phyloP scores from a whole-genome alignment of 1,140 invertebrate species.

The Hermetia illucens region DNA sequence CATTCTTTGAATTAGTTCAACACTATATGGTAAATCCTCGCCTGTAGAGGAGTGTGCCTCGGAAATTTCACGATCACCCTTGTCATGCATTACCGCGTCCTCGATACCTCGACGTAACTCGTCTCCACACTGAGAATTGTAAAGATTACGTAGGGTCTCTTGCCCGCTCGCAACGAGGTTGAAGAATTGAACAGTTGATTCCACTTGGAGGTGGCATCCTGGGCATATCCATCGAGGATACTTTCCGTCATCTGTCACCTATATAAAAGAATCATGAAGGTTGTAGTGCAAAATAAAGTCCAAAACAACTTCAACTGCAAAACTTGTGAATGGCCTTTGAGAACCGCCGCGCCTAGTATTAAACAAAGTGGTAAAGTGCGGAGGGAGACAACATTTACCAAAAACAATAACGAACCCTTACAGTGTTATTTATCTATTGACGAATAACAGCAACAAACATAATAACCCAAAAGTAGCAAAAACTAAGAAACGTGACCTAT shows the following conservation, averaged over 20 bases:
- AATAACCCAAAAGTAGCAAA: no score
- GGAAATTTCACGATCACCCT: background rate
- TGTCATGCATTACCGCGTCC: background rate
- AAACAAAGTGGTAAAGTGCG: no score
- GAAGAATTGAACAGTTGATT: conserved; percentile 3
- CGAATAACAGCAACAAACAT: no score
- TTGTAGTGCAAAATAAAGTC: no score
- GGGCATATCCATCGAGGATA: conserved; percentile 4
- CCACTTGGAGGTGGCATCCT: conserved; percentile 1
- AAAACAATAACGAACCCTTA: no score
- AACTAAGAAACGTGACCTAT: no score
- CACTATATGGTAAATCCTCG: background rate
- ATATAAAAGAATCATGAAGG: background rate
- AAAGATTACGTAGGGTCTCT: background rate
- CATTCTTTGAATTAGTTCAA: background rate
- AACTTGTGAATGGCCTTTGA: no score
- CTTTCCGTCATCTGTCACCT: conserved; percentile 1
- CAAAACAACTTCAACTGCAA: no score
- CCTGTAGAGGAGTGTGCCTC: background rate
- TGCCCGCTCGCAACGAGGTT: background rate
- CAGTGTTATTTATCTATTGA: no score
- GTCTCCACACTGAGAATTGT: background rate
- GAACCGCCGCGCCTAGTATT: no score
- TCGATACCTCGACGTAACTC: no score
- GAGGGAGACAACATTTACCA: no score